Percentiles rank a stretch among this genome's conserved stretches.
phyloP scores from a whole-genome alignment of 2,797 vertebrate genomes.

The Dryobates pubescens region DNA sequence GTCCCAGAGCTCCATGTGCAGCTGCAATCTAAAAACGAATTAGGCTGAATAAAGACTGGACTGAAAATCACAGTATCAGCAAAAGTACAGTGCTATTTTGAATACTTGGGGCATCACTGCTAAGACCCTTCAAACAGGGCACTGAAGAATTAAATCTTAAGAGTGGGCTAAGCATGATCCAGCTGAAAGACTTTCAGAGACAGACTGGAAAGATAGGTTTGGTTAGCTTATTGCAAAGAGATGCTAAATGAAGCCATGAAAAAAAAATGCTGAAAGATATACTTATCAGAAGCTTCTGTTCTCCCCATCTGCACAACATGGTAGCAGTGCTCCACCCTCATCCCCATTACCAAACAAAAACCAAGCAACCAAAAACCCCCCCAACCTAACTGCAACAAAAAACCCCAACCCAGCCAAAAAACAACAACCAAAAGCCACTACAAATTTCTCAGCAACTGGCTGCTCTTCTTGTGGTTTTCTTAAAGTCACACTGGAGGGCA shows the following conservation, averaged over 20 bases:
- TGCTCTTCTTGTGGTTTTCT: background rate
- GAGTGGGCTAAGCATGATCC: background rate
- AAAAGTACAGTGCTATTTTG: background rate
- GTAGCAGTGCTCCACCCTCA: background rate
- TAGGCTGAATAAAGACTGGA: background rate
- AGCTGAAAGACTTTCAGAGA: background rate
- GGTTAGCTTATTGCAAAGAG: background rate
- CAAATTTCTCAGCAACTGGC: background rate
- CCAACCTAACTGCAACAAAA: too few species aligned
- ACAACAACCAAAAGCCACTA: background rate
- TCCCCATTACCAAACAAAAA: too few species aligned
- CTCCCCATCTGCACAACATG: background rate
- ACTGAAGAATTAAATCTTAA: background rate
- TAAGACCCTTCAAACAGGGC: background rate
- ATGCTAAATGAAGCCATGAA: accelerated
- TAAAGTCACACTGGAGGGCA: background rate
- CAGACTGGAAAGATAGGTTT: background rate
- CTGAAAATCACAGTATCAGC: background rate
- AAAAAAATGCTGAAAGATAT: background rate
- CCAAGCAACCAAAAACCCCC: too few species aligned
- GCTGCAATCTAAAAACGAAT: background rate
- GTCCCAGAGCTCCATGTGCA: background rate
- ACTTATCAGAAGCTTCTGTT: background rate
- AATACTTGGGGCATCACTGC: background rate
- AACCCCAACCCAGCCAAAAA: too few species aligned